phyloP scores from a whole-genome alignment of 2,888 invertebrate species.

The Flexamia atlantica region DNA sequence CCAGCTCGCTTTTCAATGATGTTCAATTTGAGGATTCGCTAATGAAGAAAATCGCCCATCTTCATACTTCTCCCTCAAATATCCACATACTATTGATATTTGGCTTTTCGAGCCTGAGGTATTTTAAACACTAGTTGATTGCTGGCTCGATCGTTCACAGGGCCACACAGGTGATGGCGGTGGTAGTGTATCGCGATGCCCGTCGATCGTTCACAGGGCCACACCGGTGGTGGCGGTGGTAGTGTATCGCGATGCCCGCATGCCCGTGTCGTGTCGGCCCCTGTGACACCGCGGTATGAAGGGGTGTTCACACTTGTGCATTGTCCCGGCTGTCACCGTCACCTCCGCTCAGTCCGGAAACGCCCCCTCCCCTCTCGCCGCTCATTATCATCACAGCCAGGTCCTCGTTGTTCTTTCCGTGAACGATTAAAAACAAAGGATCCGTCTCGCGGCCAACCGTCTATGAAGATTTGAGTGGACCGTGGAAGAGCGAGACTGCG shows the following conservation, averaged over 20 bases:
- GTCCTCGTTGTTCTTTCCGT: constrained; percentile 25
- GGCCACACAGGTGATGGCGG: too few species aligned
- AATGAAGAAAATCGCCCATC: too few species aligned
- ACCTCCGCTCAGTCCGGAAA: not conserved
- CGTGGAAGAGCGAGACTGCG: not conserved
- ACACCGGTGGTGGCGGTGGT: too few species aligned
- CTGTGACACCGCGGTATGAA: not conserved
- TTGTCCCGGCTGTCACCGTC: constrained; percentile 45
- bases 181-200: not conserved
- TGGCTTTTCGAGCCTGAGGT: too few species aligned
- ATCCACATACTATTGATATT: too few species aligned
- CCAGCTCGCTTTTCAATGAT: too few species aligned
- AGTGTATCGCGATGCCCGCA: not conserved
- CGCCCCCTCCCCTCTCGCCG: constrained; percentile 1
- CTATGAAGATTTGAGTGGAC: not conserved
- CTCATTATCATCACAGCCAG: constrained; percentile 1
- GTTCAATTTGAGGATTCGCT: too few species aligned
- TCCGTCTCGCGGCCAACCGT: constrained; percentile 4
- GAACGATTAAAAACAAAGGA: constrained; percentile 36
- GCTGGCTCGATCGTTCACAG: too few species aligned
- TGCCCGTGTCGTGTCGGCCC: not conserved
- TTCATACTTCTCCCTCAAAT: too few species aligned
- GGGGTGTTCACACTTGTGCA: constrained; percentile 43
- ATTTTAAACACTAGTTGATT: too few species aligned
- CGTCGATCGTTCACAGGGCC: not conserved